Conservation (phyloP, 2,888 invertebrate species). For the Acleris literana region DNA sequence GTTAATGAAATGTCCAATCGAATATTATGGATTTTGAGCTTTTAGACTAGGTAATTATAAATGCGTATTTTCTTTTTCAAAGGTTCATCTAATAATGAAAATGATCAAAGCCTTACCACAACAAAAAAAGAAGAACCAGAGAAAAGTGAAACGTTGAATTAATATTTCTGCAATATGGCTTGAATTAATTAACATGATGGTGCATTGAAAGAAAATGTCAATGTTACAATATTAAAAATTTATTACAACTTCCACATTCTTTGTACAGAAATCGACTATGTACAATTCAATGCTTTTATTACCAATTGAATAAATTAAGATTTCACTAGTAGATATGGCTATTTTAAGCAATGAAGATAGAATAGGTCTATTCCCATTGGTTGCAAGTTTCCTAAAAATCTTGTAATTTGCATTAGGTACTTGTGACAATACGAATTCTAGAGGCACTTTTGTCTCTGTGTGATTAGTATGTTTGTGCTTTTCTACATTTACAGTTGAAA, state of each 20-base stretch:
- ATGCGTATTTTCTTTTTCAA: not conserved
- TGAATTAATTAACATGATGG: not conserved
- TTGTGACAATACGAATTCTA: no score
- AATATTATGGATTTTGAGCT: not conserved
- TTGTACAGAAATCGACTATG: conserved; percentile 25
- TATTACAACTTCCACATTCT: conserved; percentile 29
- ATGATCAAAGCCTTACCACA: conserved; percentile 1
- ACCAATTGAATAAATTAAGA: conserved; percentile 9
- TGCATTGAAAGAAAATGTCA: conserved; percentile 6
- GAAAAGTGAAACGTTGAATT: not conserved
- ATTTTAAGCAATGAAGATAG: not conserved
- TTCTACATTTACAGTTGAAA: no score
- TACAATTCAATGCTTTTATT: conserved; percentile 15
- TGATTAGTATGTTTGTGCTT: no score
- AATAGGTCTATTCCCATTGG: no score
- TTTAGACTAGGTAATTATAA: not conserved
- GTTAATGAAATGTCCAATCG: conserved; percentile 34
- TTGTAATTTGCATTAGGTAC: no score
- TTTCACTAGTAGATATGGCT: conserved; percentile 2
- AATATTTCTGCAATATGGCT: not conserved
- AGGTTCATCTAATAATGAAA: conserved; percentile 22
- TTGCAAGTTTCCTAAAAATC: no score
- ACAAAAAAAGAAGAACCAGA: conserved; percentile 5
- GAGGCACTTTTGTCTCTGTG: no score
- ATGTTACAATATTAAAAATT: conserved; percentile 28